These are phyloP conservation scores for Neotoma lepida DNA, from an alignment of 2,113 vertebrate species.

Conservation along the genomic window DNA sequence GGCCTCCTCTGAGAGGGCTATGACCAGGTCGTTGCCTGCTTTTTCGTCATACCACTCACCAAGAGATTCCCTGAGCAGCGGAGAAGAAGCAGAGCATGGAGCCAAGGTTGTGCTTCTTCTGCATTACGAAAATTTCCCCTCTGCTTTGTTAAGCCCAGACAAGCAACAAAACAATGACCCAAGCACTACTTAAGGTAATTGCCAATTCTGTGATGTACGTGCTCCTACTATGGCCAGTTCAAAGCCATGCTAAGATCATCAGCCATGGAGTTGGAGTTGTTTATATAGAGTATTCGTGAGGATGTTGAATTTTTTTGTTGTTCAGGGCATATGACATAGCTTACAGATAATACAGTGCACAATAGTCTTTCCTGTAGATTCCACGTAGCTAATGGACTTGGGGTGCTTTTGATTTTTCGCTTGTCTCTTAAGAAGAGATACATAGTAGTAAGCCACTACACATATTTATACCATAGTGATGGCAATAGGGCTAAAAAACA, in stretches of 20 bases:
- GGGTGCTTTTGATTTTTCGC: neutral
- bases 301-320: neutral
- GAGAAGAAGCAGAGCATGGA: neutral
- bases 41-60: neutral
- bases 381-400: neutral
- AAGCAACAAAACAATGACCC: constrained; percentile 10
- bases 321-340: neutral
- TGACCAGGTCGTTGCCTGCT: neutral
- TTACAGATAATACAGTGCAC: neutral
- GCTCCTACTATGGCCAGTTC: neutral
- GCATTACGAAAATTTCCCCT: neutral
- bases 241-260: neutral
- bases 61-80: neutral
- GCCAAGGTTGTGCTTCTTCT: neutral
- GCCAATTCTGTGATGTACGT: neutral
- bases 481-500: neutral
- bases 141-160: constrained; percentile 5
- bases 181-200: neutral
- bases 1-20: neutral
- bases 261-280: neutral
- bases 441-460: rapidly evolving
- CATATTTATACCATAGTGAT: neutral
- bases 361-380: neutral
- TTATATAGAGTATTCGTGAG: neutral
- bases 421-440: neutral